Evolutionary conservation across 2,888 invertebrate genomes (phyloP), one percentile per base, ranked within the genome.

Genomic region (Ectropis crepuscularia): DNA sequence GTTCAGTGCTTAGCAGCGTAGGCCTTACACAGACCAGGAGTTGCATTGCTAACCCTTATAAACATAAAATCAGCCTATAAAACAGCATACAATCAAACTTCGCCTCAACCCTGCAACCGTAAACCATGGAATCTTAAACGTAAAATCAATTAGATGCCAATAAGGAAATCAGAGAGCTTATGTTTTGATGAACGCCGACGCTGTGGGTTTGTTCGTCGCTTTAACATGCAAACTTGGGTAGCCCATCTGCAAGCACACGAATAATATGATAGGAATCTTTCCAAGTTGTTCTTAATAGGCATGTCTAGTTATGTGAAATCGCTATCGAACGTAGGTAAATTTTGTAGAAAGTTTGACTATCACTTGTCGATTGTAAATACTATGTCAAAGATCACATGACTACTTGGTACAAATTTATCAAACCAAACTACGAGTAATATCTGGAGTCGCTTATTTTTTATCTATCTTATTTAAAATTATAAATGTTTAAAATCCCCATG

Each of bases 1-100:
- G 16, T 28, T 5, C 12, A 45, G 6, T 16, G 43, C 36, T 36
- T 39, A 41, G 12, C 57, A 47, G 16, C 48, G 47, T 36, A 58
- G 39, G 41, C 38, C 12, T 47, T 43, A n/a, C 36, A n/a, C 38
- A 45, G 48, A 37, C 42, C 12, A 36, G 41, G 47, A 28, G 9
- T 12, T 57, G 60, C 60, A 53, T 49, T 57, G 28, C 43, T 36
- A 48, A 57, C 16, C 49, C 69, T 67, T 67, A 69, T 67, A 68
- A 73, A 72, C 74, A 74, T 79, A 72, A 78, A 76, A 78, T 76
- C 73, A 73, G 61, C 67, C 69, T 71, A 73, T 81, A 81, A 82
- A 81, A 72, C 48, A 68, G 72, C 68, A 73, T 76, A 77, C 75
- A 78, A 79, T 81, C 76, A 79, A 76, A 77, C 69, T 75, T 75